phyloP scores from a whole-genome alignment of 2,113 vertebrate species.

The Macrotus californicus region DNA sequence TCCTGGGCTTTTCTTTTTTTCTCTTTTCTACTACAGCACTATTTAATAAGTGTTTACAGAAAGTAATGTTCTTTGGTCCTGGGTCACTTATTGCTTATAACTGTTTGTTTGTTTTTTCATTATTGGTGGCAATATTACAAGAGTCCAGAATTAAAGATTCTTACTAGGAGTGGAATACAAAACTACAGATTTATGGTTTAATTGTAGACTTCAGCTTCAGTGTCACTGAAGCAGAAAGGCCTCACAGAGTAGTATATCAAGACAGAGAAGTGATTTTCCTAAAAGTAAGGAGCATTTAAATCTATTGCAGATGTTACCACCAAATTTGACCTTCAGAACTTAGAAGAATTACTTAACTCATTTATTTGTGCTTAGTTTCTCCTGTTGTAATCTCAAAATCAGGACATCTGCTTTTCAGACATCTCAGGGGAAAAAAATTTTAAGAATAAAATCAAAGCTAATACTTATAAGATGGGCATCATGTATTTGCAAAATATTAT shows the following conservation, averaged over 20 bases:
- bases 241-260: background rate
- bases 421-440: background rate
- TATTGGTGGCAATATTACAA: background rate
- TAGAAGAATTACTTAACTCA: background rate
- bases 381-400: background rate
- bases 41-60: background rate
- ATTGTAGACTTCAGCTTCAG: background rate
- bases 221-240: background rate
- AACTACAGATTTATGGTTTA: background rate
- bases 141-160: background rate
- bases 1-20: background rate
- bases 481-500: background rate
- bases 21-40: background rate
- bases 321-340: background rate
- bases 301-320: background rate
- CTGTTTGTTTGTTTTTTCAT: background rate
- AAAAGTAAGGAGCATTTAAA: background rate
- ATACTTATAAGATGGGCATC: background rate
- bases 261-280: background rate
- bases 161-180: background rate
- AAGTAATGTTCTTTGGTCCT: background rate
- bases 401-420: background rate
- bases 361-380: background rate
- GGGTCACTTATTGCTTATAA: background rate
- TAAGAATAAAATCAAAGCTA: constrained; percentile 3